Percentiles rank a stretch among this genome's conserved stretches.
phyloP scores from a whole-genome alignment of 2,797 vertebrate species.

The Ciconia nigra region DNA sequence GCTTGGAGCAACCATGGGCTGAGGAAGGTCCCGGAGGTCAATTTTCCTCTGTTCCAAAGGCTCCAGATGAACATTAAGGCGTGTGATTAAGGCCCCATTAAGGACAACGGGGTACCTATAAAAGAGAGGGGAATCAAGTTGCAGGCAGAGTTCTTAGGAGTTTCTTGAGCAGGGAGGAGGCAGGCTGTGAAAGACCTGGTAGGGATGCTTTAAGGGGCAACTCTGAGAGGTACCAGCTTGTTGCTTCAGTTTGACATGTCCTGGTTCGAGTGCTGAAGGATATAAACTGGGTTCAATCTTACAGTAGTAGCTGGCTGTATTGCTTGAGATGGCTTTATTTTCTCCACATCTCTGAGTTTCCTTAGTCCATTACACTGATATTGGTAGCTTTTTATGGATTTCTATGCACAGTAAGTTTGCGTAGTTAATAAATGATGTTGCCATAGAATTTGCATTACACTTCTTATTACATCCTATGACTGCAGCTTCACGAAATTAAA shows the following conservation, averaged over 20 bases:
- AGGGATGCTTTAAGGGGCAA: not conserved
- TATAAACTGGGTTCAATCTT: not conserved
- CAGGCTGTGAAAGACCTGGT: not conserved
- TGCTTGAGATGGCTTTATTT: not conserved
- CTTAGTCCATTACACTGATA: not conserved
- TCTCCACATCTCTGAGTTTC: not conserved
- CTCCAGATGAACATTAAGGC: not conserved
- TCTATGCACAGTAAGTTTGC: not conserved
- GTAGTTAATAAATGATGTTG: not conserved
- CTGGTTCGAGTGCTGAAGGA: not conserved
- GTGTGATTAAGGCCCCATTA: not conserved
- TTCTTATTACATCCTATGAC: not conserved
- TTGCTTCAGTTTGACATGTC: not conserved
- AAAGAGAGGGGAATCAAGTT: not conserved
- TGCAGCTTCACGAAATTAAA: constrained; percentile 30
- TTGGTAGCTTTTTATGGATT: not conserved
- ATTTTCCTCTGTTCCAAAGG: not conserved
- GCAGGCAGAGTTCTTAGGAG: not conserved
- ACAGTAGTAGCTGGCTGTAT: not conserved
- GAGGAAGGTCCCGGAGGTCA: not conserved
- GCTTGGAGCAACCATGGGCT: not conserved
- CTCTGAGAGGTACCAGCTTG: not conserved
- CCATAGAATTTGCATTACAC: not conserved
- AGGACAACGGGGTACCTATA: not conserved
- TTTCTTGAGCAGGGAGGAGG: not conserved